Conservation (phyloP, 2,797 vertebrate species). For the Zenarchopterus dispar region DNA sequence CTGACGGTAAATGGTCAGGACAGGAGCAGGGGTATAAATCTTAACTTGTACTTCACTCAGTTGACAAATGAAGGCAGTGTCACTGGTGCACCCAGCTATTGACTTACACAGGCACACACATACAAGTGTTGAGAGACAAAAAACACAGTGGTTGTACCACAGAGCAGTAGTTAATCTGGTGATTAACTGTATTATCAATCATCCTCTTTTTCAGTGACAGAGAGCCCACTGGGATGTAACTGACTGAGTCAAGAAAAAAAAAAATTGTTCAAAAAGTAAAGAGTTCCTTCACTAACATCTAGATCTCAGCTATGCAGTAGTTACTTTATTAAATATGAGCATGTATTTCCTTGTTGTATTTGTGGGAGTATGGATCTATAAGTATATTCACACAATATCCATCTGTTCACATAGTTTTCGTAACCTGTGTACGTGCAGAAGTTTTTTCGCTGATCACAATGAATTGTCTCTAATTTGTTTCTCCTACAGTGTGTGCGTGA, state of each 20-base stretch:
- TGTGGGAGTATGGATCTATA: slow-evolving; percentile 18
- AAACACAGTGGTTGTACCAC: slow-evolving; percentile 48
- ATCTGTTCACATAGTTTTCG: slow-evolving; percentile 37
- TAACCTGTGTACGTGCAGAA: slow-evolving; percentile 66
- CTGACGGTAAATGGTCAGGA: slow-evolving; percentile 22
- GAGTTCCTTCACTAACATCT: slow-evolving; percentile 1
- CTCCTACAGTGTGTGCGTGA: slow-evolving; percentile 52
- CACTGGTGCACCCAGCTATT: slow-evolving; percentile 30
- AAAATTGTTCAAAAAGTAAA: slow-evolving; percentile 40
- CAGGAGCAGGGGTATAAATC: slow-evolving; percentile 7
- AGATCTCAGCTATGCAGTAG: background rate
- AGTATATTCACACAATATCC: background rate
- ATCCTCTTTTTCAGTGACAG: slow-evolving; percentile 62
- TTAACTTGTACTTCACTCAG: slow-evolving; percentile 22
- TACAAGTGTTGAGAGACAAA: slow-evolving; percentile 50
- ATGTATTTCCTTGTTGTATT: background rate
- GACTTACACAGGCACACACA: slow-evolving; percentile 27
- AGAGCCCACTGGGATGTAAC: slow-evolving; percentile 44
- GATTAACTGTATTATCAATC: slow-evolving; percentile 73
- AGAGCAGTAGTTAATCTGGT: slow-evolving; percentile 55
- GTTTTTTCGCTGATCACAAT: slow-evolving; percentile 59
- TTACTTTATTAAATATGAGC: slow-evolving; percentile 20
- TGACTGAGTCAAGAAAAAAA: slow-evolving; percentile 47
- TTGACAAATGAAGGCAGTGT: slow-evolving; percentile 39
- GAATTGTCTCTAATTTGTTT: slow-evolving; percentile 47